Conservation (phyloP, 2,888 invertebrate species). For the Imbricaverruca yamaguchii region DNA sequence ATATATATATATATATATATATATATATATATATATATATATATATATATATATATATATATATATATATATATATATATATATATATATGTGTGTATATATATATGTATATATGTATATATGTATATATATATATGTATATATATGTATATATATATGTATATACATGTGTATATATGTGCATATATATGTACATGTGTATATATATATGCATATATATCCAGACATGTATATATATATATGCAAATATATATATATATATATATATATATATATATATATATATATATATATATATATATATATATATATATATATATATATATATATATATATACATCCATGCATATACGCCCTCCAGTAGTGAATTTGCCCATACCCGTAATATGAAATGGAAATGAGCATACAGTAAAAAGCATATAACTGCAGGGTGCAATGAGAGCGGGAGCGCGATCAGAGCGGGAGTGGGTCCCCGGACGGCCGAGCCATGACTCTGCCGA, state of each 20-base stretch:
- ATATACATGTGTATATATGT: conserved; percentile 19
- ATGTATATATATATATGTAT: background rate
- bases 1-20: background rate
- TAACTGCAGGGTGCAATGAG: too few relatives aligned
- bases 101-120: background rate
- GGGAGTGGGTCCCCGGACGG: too few relatives aligned
- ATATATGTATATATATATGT: conserved; percentile 3
- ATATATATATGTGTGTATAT: background rate
- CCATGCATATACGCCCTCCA: too few relatives aligned
- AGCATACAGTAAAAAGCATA: too few relatives aligned
- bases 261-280: background rate
- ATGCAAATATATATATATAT: background rate
- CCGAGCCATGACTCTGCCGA: too few relatives aligned
- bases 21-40: background rate
- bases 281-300: too few relatives aligned
- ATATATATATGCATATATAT: background rate
- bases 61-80: background rate
- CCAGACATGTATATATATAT: background rate
- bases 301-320: background rate
- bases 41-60: background rate
- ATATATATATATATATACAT: too few relatives aligned
- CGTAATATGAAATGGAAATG: too few relatives aligned
- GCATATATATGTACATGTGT: background rate
- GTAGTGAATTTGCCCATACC: too few relatives aligned
- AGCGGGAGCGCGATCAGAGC: too few relatives aligned